Conservation (phyloP, 2,888 invertebrate genomes). For the Teinopalpus imperialis region DNA sequence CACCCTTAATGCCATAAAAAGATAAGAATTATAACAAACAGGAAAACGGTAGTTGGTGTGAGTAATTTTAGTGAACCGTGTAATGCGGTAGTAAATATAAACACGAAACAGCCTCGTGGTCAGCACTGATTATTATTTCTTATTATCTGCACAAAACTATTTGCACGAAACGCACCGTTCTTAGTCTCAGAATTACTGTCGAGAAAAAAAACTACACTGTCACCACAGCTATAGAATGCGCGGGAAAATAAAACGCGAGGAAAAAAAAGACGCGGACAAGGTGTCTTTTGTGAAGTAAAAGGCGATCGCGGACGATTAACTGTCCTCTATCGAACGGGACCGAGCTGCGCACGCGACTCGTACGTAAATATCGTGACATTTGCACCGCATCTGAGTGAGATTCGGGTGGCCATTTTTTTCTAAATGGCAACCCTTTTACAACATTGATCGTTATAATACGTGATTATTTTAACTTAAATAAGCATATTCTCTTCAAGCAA, state of each 20-base stretch:
- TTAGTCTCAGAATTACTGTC: slow-evolving; percentile 41
- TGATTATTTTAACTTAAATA: no score
- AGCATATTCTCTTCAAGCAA: no score
- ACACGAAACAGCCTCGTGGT: slow-evolving; percentile 1
- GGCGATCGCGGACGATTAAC: slow-evolving; percentile 51
- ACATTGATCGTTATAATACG: no score
- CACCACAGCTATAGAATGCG: slow-evolving; percentile 15
- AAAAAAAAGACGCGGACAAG: slow-evolving; percentile 25
- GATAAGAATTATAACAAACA: no score
- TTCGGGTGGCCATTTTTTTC: slow-evolving; percentile 34
- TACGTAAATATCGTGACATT: slow-evolving; percentile 74
- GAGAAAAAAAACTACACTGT: slow-evolving; percentile 34
- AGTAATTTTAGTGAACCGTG: background rate
- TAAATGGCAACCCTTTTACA: background rate
- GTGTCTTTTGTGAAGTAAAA: slow-evolving; percentile 26
- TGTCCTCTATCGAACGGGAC: slow-evolving; percentile 51
- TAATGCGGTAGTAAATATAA: background rate
- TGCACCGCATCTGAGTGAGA: slow-evolving; percentile 40
- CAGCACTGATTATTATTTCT: background rate
- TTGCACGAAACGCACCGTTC: slow-evolving; percentile 36
- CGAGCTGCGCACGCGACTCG: slow-evolving; percentile 54
- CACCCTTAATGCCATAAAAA: no score
- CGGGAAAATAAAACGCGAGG: slow-evolving; percentile 18
- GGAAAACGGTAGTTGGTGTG: no score
- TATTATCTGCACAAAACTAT: background rate